A percentile compares a stretch with the other conserved stretches of the same genome.
phyloP scores from a whole-genome alignment of 2,888 invertebrate genomes.

The Flexamia atlantica region DNA sequence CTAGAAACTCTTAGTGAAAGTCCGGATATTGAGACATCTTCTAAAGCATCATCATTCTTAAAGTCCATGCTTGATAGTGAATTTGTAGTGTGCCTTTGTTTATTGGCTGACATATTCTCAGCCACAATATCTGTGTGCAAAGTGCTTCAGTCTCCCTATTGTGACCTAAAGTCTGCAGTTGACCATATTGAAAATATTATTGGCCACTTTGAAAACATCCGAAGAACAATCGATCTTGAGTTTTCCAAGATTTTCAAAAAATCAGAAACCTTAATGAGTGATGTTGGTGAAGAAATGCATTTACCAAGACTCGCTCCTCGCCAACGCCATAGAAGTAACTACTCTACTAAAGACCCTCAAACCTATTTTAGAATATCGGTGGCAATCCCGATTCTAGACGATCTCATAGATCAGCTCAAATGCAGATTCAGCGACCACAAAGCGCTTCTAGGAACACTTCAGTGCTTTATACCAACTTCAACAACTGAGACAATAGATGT shows the following conservation, averaged over 20 bases:
- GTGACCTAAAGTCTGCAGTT: conserved; percentile 6
- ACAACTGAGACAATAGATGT: too few species aligned
- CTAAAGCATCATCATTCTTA: conserved; percentile 16
- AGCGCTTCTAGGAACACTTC: too few species aligned
- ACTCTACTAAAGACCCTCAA: too few species aligned
- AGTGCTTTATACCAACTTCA: too few species aligned
- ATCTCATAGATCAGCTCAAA: too few species aligned
- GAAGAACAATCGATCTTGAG: conserved; percentile 34
- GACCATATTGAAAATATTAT: conserved; percentile 14
- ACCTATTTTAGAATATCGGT: too few species aligned
- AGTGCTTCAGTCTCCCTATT: conserved; percentile 7
- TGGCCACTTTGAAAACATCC: neutral
- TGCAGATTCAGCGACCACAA: too few species aligned
- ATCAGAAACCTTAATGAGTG: conserved; percentile 6
- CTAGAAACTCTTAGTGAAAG: conserved; percentile 22
- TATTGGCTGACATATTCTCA: conserved; percentile 1
- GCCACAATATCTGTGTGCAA: neutral
- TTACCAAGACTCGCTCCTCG: neutral
- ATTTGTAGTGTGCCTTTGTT: conserved; percentile 14
- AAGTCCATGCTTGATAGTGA: conserved; percentile 23
- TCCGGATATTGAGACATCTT: conserved; percentile 8
- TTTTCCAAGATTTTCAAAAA: too few species aligned
- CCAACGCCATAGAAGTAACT: conserved; percentile 23
- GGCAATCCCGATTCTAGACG: too few species aligned
- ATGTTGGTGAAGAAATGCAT: conserved; percentile 4